phyloP scores from a whole-genome alignment of 2,888 invertebrate genomes.

The Diabrotica balteata region DNA sequence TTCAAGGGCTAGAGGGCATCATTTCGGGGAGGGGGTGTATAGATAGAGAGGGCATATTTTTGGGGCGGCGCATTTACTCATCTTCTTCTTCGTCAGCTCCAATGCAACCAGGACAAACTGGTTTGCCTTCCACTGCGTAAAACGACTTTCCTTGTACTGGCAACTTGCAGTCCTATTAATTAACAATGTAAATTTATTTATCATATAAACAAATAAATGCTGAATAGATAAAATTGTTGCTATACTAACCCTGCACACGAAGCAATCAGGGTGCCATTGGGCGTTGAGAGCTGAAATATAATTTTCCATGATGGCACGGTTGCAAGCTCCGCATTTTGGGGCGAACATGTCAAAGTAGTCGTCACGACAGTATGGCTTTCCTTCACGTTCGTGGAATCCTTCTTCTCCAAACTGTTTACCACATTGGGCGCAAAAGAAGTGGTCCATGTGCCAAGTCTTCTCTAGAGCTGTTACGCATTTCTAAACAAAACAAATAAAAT shows the following conservation, averaged over 20 bases:
- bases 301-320: conserved; percentile 95
- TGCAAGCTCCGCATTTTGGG: conserved; percentile 96
- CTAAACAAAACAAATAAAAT: conserved; percentile 65
- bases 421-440: conserved; percentile 98
- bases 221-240: neutral
- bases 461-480: conserved; percentile 98
- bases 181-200: neutral
- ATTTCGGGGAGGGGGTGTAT: conserved; percentile 27
- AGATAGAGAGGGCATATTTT: conserved; percentile 58
- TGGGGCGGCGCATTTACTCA: conserved; percentile 59
- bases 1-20: conserved; percentile 31
- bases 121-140: conserved; percentile 96
- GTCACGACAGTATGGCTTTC: conserved; percentile 93
- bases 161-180: conserved; percentile 87
- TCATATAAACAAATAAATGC: neutral
- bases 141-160: conserved; percentile 94
- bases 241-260: conserved; percentile 93
- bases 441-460: conserved; percentile 98
- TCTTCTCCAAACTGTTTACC: conserved; percentile 97
- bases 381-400: conserved; percentile 96
- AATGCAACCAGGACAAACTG: conserved; percentile 92
- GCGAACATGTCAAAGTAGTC: conserved; percentile 99
- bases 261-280: conserved; percentile 99
- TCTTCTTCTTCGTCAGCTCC: conserved; percentile 88
- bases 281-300: conserved; percentile 97